A percentile compares a stretch with the other conserved stretches of the same genome.
Conservation (phyloP, 2,113 vertebrate species). For the Heterotilapia buettikoferi region DNA sequence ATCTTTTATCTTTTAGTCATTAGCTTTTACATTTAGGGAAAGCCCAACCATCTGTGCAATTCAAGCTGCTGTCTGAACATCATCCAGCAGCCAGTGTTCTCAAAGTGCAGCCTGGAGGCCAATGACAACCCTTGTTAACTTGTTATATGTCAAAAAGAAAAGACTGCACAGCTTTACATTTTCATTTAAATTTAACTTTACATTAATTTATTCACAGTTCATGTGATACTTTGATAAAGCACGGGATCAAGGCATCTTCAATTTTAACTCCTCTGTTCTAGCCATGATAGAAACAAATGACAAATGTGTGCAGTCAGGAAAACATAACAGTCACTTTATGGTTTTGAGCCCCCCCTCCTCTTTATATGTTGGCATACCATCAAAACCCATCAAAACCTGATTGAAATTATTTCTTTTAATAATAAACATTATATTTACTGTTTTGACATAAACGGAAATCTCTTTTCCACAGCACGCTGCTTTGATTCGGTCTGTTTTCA, state of each 20-base stretch:
- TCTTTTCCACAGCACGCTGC: neutral
- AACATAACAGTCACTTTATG: neutral
- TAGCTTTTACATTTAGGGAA: conserved; percentile 20
- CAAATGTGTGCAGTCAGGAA: neutral
- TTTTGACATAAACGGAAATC: neutral
- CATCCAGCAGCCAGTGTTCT: neutral
- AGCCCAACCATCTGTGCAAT: conserved; percentile 31
- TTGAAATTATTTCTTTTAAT: neutral
- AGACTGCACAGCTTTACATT: neutral
- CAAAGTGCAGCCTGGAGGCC: neutral
- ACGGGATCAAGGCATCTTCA: neutral
- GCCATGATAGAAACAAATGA: neutral
- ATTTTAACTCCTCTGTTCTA: neutral
- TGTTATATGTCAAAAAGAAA: neutral
- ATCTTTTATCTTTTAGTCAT: conserved; percentile 23
- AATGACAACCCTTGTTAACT: neutral
- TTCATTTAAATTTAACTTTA: neutral
- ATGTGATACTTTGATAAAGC: neutral
- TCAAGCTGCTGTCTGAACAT: conserved; percentile 22
- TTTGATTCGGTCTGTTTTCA: neutral
- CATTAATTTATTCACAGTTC: neutral
- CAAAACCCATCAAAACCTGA: neutral
- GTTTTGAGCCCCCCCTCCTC: neutral
- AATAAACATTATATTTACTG: neutral
- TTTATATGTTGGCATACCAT: neutral